Conservation (phyloP, 2,888 invertebrate genomes). For the Mesorhabditis belari region DNA sequence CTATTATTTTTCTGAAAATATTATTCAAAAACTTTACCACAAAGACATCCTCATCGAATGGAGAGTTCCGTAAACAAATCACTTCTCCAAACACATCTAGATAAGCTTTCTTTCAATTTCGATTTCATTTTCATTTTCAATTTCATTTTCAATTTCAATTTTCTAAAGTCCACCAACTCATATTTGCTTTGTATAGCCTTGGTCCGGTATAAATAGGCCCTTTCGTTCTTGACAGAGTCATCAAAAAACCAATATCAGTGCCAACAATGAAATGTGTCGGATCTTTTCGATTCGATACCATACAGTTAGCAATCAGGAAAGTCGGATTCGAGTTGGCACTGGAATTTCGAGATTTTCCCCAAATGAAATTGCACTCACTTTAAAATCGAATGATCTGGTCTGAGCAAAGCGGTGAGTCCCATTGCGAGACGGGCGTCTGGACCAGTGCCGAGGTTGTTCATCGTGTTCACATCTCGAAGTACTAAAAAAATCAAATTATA, state of each 20-base stretch:
- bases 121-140: not conserved
- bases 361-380: not conserved
- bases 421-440: not conserved
- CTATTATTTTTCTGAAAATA: too few relatives aligned
- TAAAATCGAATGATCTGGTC: not conserved
- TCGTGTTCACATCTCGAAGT: not conserved
- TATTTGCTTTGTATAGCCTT: conserved; percentile 5
- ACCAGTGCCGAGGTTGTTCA: not conserved
- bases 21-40: too few relatives aligned
- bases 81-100: not conserved
- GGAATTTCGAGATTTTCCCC: too few relatives aligned
- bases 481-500: not conserved
- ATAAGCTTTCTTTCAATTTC: not conserved
- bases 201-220: conserved; percentile 1
- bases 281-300: not conserved
- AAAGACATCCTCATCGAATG: not conserved
- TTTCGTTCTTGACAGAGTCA: conserved; percentile 3
- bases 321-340: not conserved
- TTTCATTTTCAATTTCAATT: not conserved
- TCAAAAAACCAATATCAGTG: conserved; percentile 7
- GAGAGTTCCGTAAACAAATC: not conserved
- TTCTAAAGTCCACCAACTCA: conserved; percentile 1
- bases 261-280: conserved; percentile 1
- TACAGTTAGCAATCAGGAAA: not conserved
- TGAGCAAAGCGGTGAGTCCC: not conserved